These are phyloP conservation scores for Malaclemys terrapin DNA, from an alignment of 2,113 vertebrate species.

Conservation along the genomic window DNA sequence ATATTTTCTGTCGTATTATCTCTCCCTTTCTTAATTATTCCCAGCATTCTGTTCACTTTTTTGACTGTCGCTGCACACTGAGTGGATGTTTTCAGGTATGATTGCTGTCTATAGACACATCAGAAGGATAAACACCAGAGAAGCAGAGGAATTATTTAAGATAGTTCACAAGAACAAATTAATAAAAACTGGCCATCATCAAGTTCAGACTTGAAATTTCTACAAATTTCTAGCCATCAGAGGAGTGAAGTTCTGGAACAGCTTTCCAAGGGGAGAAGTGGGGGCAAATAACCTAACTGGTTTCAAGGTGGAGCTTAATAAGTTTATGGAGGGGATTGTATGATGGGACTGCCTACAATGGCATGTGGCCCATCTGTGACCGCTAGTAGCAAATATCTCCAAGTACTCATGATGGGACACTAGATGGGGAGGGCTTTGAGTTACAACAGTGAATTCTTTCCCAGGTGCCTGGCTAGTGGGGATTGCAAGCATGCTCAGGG, in stretches of 20 bases:
- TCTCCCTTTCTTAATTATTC: no score
- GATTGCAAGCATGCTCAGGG: not conserved
- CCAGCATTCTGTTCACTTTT: no score
- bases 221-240: not conserved
- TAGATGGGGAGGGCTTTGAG: not conserved
- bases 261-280: not conserved
- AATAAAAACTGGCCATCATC: not conserved
- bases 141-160: not conserved
- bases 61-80: no score
- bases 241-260: not conserved
- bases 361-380: not conserved
- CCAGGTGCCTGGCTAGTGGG: not conserved
- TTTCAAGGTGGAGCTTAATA: not conserved
- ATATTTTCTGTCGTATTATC: no score
- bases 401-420: not conserved
- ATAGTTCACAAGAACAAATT: not conserved
- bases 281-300: not conserved
- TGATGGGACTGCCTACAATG: not conserved
- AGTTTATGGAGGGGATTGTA: not conserved
- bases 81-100: no score
- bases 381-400: not conserved
- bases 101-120: not conserved
- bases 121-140: not conserved
- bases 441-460: not conserved
- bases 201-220: not conserved